Evolutionary conservation across 2,888 invertebrate genomes (phyloP), one percentile per base, ranked within the genome.

Genomic region (Nomada fabriciana): DNA sequence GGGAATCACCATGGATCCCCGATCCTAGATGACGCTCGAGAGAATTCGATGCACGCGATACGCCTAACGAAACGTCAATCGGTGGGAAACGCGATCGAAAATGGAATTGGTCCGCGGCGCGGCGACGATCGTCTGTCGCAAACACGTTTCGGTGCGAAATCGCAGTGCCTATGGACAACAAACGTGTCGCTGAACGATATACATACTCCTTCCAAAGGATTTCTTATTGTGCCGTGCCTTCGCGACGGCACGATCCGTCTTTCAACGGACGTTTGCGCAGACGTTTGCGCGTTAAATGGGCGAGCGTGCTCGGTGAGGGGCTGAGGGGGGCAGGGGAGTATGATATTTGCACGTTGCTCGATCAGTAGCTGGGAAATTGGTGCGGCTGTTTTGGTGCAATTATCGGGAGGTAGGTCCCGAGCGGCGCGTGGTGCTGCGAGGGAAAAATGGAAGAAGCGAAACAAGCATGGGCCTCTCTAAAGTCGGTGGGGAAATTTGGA

Each of bases 401-500:
- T 3, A 47, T 15, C 36, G 15, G 11, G 59, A 71, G 0, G 7
- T 7, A 36, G 7, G 36, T 20, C 5, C 25, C 1, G 10, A 29
- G 18, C 0, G 15, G 1, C 25, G 36, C 9, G 15, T 2, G 53
- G 20, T 36, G n/a, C 5, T n/a, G 23, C 3, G 20, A 1, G n/a
- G 7, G 7, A 60, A 68, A 76, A 73, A 93, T 93, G 93, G 92
- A 91, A 85, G 92, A 90, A 74, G 91, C 91, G 85, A 90, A 82
- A 57, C 90, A 91, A 75, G 90, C 89, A 77, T 90, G 91, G 92
- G 86, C 88, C 65, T 85, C 89, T 9, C 71, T 92, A 23, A 88
- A 84, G 73, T 88, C 91, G 53, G 89, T 89, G 64, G 79, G 86
- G 60, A 90, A 79, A 77, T 80, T 84, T 11, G 74, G 76, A 13